phyloP scores from a whole-genome alignment of 1,140 invertebrate species.

The Neomicropteryx cornuta region DNA sequence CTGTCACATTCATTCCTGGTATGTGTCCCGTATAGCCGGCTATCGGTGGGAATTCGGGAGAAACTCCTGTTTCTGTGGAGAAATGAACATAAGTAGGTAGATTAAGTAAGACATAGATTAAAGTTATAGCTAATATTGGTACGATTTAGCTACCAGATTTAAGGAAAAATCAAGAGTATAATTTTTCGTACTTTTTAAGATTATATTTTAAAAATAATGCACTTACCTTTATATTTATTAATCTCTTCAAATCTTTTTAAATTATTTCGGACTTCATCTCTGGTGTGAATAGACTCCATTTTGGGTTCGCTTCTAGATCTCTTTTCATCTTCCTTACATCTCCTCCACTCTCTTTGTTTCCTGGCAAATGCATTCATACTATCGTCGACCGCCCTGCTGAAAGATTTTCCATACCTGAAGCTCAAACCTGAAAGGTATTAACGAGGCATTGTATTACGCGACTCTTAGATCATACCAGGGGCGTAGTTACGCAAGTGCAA shows the following conservation, averaged over 20 bases:
- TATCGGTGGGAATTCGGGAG: constrained; percentile 56
- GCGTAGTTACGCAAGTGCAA: too few relatives aligned
- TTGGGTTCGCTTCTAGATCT: constrained; percentile 40
- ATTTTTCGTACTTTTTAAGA: too few relatives aligned
- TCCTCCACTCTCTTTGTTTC: constrained; percentile 40
- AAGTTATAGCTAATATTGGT: too few relatives aligned
- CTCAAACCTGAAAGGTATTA: constrained; percentile 24
- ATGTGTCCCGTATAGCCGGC: constrained; percentile 64
- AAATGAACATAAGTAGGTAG: too few relatives aligned
- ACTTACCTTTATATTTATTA: constrained; percentile 42
- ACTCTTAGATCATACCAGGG: too few relatives aligned
- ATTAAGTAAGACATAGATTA: too few relatives aligned
- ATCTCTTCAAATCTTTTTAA: constrained; percentile 36
- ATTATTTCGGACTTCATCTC: constrained; percentile 40
- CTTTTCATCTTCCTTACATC: constrained; percentile 38
- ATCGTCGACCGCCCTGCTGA: constrained; percentile 55
- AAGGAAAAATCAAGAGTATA: too few relatives aligned
- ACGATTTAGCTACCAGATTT: too few relatives aligned
- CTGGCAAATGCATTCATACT: constrained; percentile 51
- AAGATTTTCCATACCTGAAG: constrained; percentile 52
- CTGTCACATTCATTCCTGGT: constrained; percentile 50
- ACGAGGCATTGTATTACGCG: constrained; percentile 21
- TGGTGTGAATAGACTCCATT: constrained; percentile 38
- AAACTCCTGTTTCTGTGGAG: too few relatives aligned
- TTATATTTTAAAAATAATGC: too few relatives aligned